Evolutionary conservation across 2,797 vertebrate species (phyloP), one percentile per base, ranked within the genome.

Genomic region (Catamblyrhynchus diadema): DNA sequence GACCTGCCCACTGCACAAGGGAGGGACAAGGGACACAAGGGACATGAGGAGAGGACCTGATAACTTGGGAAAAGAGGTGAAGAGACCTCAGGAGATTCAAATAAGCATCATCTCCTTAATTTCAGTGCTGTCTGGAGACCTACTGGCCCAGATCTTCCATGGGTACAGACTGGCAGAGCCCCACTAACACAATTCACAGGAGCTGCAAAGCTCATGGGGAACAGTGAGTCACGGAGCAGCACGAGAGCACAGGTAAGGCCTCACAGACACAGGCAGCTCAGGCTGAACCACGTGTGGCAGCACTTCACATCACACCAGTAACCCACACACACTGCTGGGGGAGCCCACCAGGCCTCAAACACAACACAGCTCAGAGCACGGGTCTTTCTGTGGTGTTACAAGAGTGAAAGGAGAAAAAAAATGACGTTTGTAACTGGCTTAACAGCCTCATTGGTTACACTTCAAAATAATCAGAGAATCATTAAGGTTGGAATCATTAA

Each of bases 91-190:
- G 48, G 73, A 85, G 79, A 82, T 3, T 64, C 33, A 82, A 59
- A 32, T 16, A 51, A 81, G 71, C 37, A 66, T 50, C 8, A 80
- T 15, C 41, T 82, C 82, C 75, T 75, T n/a, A 54, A 80, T 51
- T 56, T 61, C 67, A 33, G 47, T 4, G 71, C 87, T 82, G 93
- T 54, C 84, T 95, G 90, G 45, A 94, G 94, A 61, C 79, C 91
- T 57, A 85, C 81, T 94, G 72, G 86, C 93, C 91, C 93, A 93
- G 87, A 93, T 70, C 79, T 66, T 67, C 37, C 2, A 7, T 2
- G 64, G 89, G 56, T 30, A 48, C 81, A 39, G 67, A 27, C 28
- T 6, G 35, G 71, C 74, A 93, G 87, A 91, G 93, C 71, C 90
- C 84, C 65, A 88, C 61, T 85, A 77, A 89, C 89, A 89, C 71